These are phyloP conservation scores for Hippocampus abdominalis DNA, from an alignment of 2,113 vertebrate species.

Conservation along the genomic window DNA sequence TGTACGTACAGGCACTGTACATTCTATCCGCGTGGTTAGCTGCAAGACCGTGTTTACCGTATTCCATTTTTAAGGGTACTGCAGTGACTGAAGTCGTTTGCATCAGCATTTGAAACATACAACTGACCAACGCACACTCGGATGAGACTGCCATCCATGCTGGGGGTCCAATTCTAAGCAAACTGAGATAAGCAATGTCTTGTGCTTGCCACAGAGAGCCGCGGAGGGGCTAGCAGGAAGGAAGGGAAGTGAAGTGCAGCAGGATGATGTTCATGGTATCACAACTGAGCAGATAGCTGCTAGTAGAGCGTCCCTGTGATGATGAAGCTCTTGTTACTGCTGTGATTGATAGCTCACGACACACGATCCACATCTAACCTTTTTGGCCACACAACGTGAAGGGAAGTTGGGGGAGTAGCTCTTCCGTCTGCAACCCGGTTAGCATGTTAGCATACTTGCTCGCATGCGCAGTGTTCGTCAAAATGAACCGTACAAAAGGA, in stretches of 20 bases:
- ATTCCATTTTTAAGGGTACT: no score
- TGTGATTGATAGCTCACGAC: constrained; percentile 53
- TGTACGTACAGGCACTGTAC: no score
- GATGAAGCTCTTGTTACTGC: constrained; percentile 37
- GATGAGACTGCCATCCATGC: constrained; percentile 19
- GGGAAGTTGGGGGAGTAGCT: neutral
- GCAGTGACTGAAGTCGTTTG: no score
- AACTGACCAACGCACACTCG: neutral
- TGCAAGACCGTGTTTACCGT: no score
- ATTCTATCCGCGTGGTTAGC: no score
- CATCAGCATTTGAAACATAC: no score
- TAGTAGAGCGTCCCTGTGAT: constrained; percentile 44
- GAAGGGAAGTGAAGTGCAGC: constrained; percentile 49
- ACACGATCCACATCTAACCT: constrained; percentile 33
- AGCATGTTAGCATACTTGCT: neutral
- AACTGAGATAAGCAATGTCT: constrained; percentile 48
- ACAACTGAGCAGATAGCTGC: constrained; percentile 38
- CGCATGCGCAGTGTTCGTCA: no score
- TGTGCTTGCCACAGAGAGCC: constrained; percentile 36
- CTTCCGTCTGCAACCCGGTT: neutral
- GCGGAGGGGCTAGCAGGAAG: constrained; percentile 59
- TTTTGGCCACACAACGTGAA: constrained; percentile 8
- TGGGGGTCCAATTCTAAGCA: constrained; percentile 36
- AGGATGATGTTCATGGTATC: constrained; percentile 58
- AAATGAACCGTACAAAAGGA: no score